Evolutionary conservation across 2,113 vertebrate genomes (phyloP), one percentile per base, ranked within the genome.

Genomic region (Acanthochromis polyacanthus): DNA sequence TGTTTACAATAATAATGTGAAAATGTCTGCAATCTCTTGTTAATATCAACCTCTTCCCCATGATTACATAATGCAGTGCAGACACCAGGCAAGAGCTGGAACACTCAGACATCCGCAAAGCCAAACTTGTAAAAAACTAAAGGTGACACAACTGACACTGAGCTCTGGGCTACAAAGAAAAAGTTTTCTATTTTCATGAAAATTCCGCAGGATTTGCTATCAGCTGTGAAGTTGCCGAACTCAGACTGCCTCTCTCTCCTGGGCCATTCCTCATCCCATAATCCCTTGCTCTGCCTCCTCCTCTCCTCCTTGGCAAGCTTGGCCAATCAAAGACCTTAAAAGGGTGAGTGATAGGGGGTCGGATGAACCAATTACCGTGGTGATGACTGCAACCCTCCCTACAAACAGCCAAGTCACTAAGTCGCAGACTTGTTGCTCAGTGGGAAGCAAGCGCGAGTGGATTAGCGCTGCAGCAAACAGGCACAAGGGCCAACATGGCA

Each of bases 401-500:
- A 45, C 83, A 84, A 85, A 88, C 78, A 85, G 86, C 72, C 65
- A 62, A 90, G 91, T 92, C 90, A 77, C 83, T 91, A 92, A 92
- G 80, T 92, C 87, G 15, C 74, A 53, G 60, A 91, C 90, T 89
- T 92, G 92, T 92, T 84, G 81, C 89, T 80, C 90, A 59, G 91
- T 10, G 60, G 86, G 87, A 87, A 81, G 75, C 75, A 10, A 90
- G 83, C 30, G 12, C 74, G n/a, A 40, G 68, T 83, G 89, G 90
- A 94, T 92, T 92, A 94, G 63, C 85, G 40, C 86, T 64, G 70
- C 58, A 69, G 82, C 79, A 87, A 90, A 89, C 83, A 83, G 82
- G 81, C 80, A 81, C 82, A 84, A 69, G 84, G 78, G 82, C 80
- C 86, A 83, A 78, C 79, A 48, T 25, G 22, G 81, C 55, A 22